Evolutionary conservation across 2,113 vertebrate species (phyloP), one percentile per base, ranked within the genome.

Genomic region (Entomyzon cyanotis): DNA sequence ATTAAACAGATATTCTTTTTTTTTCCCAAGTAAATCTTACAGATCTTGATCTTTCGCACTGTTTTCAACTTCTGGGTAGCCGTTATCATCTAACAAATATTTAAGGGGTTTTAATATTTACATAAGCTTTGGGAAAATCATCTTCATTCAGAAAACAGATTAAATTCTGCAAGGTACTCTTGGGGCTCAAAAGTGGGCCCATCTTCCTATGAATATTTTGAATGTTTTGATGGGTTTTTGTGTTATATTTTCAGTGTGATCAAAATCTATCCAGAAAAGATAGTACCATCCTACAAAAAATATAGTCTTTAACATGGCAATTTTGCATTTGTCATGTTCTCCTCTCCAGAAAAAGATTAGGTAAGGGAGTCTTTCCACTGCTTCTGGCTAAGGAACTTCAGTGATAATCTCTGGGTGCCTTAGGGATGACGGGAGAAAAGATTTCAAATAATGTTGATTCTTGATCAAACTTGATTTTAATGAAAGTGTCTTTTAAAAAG

Each of bases 381-480:
- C 81, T 87, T 62, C 78, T 91, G 70, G 42, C 35, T 90, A 41
- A 67, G 78, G 52, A 83, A 60, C 62, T 89, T 63, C 28, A 67
- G 46, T 80, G 68, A 64, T 85, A 50, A 83, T 90, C 41, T 89
- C 75, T 67, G 68, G 35, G 31, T 88, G 85, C 88, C 49, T 86
- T 77, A 49, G 56, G 86, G 56, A 90, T 87, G 55, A 84, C 63
- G 79, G 58, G 42, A 92, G 68, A 60, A 78, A 89, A 84, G 55
- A 52, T 63, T 92, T 93, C 76, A 92, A 90, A 86, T 88, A 69
- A 65, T 52, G 68, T 78, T 88, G 67, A 59, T 91, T 95, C 90
- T 77, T 93, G 88, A 91, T 95, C 82, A 83, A 83, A 94, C 67
- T 88, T 91, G 52, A 85, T 93, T 91, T 89, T 87, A 95, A 94